Evolutionary conservation across 2,113 vertebrate species (phyloP).

Genomic region (Diadophis punctatus): DNA sequence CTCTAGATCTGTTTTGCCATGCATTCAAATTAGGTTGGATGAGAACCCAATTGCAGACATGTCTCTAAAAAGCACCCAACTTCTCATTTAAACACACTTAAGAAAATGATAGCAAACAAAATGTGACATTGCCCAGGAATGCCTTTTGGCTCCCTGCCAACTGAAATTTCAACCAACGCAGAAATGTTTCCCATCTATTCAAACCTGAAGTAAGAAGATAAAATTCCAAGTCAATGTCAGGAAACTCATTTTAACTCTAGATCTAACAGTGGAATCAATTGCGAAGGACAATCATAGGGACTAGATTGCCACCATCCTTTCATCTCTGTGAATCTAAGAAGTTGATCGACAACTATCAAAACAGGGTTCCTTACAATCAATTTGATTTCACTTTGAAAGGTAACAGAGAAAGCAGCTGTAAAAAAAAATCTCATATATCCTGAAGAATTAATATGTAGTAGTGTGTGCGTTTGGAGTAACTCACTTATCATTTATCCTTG

Average conservation of each 20-base stretch:
- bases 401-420: background rate
- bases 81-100: background rate
- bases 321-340: background rate
- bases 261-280: background rate
- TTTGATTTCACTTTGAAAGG: background rate
- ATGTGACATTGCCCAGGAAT: background rate
- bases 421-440: background rate
- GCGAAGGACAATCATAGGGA: background rate
- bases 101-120: background rate
- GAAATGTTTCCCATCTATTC: background rate
- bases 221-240: background rate
- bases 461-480: background rate
- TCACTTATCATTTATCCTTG: background rate
- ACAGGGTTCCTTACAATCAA: background rate
- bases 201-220: background rate
- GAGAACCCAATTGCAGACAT: background rate
- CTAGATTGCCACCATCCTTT: background rate
- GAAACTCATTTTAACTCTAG: background rate
- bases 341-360: background rate
- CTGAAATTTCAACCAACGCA: background rate
- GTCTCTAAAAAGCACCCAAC: background rate
- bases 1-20: background rate
- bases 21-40: background rate
- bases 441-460: background rate
- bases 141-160: background rate